Evolutionary conservation across 2,113 vertebrate genomes (phyloP).

Genomic region (Litocranius walleri): DNA sequence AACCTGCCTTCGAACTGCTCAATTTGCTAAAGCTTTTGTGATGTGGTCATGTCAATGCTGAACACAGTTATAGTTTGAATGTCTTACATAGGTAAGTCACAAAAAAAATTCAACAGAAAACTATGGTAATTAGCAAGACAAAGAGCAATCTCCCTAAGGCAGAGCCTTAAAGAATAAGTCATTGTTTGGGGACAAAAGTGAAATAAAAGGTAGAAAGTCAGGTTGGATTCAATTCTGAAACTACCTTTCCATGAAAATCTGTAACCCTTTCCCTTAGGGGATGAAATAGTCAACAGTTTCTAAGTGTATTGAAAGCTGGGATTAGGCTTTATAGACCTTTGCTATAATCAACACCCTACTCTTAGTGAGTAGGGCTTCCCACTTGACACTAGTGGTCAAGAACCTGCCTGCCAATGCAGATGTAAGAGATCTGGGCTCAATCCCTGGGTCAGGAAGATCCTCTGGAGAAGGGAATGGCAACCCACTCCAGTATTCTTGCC

Average conservation of each 20-base stretch:
- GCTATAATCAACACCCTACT: not conserved
- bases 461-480: not conserved
- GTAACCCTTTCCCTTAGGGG: not conserved
- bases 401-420: not conserved
- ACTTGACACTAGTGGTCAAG: not conserved
- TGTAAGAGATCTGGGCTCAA: not conserved
- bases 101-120: not conserved
- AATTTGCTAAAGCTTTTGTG: not conserved
- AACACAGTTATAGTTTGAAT: not conserved
- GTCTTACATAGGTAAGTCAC: not conserved
- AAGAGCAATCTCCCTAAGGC: not conserved
- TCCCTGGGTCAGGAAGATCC: not conserved
- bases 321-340: slow-evolving; percentile 7
- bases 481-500: not conserved
- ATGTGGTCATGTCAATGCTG: not conserved
- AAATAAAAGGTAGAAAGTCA: not conserved
- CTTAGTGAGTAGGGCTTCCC: not conserved
- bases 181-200: not conserved
- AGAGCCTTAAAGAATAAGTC: slow-evolving; percentile 23
- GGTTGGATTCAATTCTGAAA: slow-evolving; percentile 3
- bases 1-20: not conserved
- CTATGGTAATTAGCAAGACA: slow-evolving; percentile 2
- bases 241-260: slow-evolving; percentile 29
- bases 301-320: not conserved
- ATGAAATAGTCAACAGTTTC: not conserved